phyloP scores from a whole-genome alignment of 2,888 invertebrate genomes.

The Strigamia crassipes region DNA sequence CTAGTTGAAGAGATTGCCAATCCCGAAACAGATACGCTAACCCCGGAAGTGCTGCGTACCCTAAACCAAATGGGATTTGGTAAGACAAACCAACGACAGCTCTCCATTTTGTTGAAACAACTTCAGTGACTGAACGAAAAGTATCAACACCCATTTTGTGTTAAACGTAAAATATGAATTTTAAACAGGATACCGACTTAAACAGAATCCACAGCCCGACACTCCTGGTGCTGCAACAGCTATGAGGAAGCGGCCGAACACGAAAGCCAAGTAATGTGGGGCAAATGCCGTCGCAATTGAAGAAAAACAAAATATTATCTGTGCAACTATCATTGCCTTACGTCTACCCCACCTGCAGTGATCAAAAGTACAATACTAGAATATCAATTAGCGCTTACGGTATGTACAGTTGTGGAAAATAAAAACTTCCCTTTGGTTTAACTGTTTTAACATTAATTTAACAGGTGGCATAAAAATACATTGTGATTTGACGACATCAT shows the following conservation, averaged over 20 bases:
- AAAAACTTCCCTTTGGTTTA: too few relatives aligned
- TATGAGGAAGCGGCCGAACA: constrained; percentile 67
- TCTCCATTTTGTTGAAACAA: constrained; percentile 78
- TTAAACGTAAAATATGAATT: too few relatives aligned
- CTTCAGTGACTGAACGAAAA: constrained; percentile 64
- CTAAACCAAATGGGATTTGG: constrained; percentile 76
- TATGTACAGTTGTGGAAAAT: too few relatives aligned
- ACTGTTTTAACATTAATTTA: too few relatives aligned
- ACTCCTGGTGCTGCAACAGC: constrained; percentile 47
- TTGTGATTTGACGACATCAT: too few relatives aligned
- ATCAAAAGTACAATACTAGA: too few relatives aligned
- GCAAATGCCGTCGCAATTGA: constrained; percentile 71
- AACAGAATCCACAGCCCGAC: constrained; percentile 3
- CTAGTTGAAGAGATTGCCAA: constrained; percentile 74
- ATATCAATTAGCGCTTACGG: too few relatives aligned
- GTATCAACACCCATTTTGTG: too few relatives aligned
- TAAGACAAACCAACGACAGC: constrained; percentile 80
- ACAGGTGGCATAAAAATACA: too few relatives aligned
- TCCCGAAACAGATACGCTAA: constrained; percentile 72
- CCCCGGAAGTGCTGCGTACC: constrained; percentile 74
- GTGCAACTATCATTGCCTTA: constrained; percentile 72
- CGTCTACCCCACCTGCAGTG: constrained; percentile 72
- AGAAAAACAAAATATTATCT: constrained; percentile 67
- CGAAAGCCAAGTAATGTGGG: constrained; percentile 72
- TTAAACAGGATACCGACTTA: background rate